Conservation (phyloP, 2,888 invertebrate genomes). For the Agrilus biguttatus region DNA sequence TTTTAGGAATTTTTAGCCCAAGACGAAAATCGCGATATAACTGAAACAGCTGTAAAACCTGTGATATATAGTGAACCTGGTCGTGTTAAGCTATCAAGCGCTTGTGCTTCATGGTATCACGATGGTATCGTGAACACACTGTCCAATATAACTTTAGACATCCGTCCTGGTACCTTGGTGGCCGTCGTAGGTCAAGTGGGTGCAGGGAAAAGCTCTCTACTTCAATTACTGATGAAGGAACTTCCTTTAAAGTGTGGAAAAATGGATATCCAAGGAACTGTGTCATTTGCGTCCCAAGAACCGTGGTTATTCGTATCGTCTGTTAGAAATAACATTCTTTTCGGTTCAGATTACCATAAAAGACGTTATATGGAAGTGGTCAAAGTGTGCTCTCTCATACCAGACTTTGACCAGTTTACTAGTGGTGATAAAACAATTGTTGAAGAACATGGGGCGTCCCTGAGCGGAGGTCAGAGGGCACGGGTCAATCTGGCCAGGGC, state of each 20-base stretch:
- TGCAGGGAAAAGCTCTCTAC: slow-evolving; percentile 51
- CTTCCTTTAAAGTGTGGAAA: slow-evolving; percentile 45
- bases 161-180: slow-evolving; percentile 35
- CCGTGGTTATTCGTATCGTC: slow-evolving; percentile 64
- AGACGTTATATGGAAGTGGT: slow-evolving; percentile 35
- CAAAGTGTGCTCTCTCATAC: slow-evolving; percentile 45
- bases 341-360: slow-evolving; percentile 49
- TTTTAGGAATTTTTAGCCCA: slow-evolving; percentile 28
- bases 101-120: slow-evolving; percentile 21
- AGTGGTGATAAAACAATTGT: slow-evolving; percentile 60
- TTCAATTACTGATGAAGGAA: slow-evolving; percentile 59
- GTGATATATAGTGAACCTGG: slow-evolving; percentile 5
- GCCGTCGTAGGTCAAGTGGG: slow-evolving; percentile 50
- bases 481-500: slow-evolving; percentile 64
- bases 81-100: slow-evolving; percentile 11
- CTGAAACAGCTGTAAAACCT: slow-evolving; percentile 4
- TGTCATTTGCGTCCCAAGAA: slow-evolving; percentile 66
- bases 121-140: slow-evolving; percentile 31
- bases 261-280: slow-evolving; percentile 43
- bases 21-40: slow-evolving; percentile 26
- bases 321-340: slow-evolving; percentile 65
- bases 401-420: slow-evolving; percentile 56
- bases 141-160: slow-evolving; percentile 32
- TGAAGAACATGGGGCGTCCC: slow-evolving; percentile 60
- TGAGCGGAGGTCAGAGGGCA: slow-evolving; percentile 72